Percentiles rank a stretch among this genome's conserved stretches.
Conservation (phyloP, 2,888 invertebrate genomes). For the Chaetoderma sp. region DNA sequence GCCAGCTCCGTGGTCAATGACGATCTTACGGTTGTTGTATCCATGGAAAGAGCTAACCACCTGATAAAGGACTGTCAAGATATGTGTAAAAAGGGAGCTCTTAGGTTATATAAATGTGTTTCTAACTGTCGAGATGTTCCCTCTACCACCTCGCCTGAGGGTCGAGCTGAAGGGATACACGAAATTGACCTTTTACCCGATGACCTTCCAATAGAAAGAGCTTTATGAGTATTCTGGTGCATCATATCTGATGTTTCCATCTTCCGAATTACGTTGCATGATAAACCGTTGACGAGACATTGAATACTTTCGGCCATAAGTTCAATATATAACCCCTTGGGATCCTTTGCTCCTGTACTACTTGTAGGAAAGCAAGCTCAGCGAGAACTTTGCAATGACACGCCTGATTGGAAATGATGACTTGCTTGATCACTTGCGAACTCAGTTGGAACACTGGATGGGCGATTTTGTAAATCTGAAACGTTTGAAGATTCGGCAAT, state of each 20-base stretch:
- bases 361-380: slow-evolving; percentile 27
- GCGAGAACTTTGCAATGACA: slow-evolving; percentile 24
- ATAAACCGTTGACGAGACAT: slow-evolving; percentile 1
- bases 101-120: slow-evolving; percentile 39
- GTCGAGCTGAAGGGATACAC: slow-evolving; percentile 21
- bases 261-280: slow-evolving; percentile 9
- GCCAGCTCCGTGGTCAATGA: slow-evolving; percentile 28
- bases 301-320: slow-evolving; percentile 15
- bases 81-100: slow-evolving; percentile 32
- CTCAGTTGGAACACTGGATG: slow-evolving; percentile 25
- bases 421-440: slow-evolving; percentile 8
- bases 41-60: slow-evolving; percentile 25
- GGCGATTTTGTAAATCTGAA: neutral
- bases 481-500: neutral
- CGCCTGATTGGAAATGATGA: slow-evolving; percentile 26
- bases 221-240: slow-evolving; percentile 27
- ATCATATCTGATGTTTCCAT: slow-evolving; percentile 11
- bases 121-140: slow-evolving; percentile 38
- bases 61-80: slow-evolving; percentile 22
- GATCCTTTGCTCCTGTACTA: slow-evolving; percentile 22
- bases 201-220: slow-evolving; percentile 17
- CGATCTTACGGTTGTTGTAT: slow-evolving; percentile 42
- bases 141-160: slow-evolving; percentile 16
- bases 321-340: slow-evolving; percentile 27
- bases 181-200: slow-evolving; percentile 9